phyloP scores from a whole-genome alignment of 2,113 vertebrate genomes.

The Motacilla alba region DNA sequence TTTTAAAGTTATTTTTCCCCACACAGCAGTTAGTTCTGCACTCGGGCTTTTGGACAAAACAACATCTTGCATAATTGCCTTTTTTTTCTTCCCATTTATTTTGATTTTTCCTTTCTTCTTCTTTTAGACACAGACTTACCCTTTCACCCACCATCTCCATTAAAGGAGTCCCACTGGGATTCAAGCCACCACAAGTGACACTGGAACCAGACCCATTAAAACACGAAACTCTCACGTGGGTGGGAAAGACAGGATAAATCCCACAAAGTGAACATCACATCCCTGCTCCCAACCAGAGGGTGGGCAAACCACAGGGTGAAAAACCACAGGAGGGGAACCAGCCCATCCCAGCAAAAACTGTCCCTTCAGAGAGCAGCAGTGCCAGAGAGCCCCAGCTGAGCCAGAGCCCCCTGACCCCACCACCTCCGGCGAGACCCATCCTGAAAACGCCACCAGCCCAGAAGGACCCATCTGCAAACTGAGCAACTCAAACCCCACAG shows the following conservation, averaged over 20 bases:
- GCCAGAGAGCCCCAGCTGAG: not conserved
- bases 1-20: not conserved
- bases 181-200: not conserved
- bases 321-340: not conserved
- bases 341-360: not conserved
- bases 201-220: not conserved
- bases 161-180: not conserved
- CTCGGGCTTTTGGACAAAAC: not conserved
- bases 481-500: not conserved
- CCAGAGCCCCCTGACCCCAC: rapidly evolving
- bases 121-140: not conserved
- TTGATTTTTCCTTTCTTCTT: not conserved
- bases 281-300: not conserved
- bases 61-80: not conserved
- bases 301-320: not conserved
- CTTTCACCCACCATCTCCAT: not conserved
- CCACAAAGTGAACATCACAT: rapidly evolving
- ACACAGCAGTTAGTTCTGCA: not conserved
- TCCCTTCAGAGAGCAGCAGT: not conserved
- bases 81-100: not conserved
- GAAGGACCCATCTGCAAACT: rapidly evolving
- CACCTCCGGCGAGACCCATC: rapidly evolving
- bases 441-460: not conserved
- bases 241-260: not conserved
- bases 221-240: not conserved